phyloP scores from a whole-genome alignment of 2,113 vertebrate species.

The Grantiella picta region DNA sequence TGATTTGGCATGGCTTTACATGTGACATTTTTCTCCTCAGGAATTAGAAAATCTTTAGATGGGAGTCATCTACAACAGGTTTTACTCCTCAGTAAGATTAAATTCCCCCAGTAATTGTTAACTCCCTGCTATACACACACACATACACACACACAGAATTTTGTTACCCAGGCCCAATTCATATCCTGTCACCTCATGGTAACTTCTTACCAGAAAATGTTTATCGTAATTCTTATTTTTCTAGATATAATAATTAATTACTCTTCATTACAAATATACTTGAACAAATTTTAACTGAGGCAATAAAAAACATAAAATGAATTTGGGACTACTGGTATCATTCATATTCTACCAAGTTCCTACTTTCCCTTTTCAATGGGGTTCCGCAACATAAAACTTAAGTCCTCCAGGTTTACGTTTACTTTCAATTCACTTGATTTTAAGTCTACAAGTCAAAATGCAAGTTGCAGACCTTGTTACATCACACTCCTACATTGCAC shows the following conservation, averaged over 20 bases:
- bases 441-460: not conserved
- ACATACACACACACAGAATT: not conserved
- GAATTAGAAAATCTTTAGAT: not conserved
- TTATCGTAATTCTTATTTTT: not conserved
- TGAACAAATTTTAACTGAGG: not conserved
- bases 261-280: not conserved
- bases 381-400: not conserved
- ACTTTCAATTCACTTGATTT: not conserved
- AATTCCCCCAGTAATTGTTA: not conserved
- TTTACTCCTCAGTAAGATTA: not conserved
- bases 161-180: not conserved
- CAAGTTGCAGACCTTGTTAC: not conserved
- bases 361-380: not conserved
- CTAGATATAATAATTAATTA: not conserved
- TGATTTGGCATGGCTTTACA: not conserved
- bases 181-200: not conserved
- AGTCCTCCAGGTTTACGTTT: not conserved
- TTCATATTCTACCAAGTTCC: not conserved
- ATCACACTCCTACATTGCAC: not conserved
- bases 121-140: not conserved
- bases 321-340: not conserved
- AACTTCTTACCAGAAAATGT: not conserved
- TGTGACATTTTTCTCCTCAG: accelerated
- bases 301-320: not conserved
- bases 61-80: not conserved